A percentile compares a stretch with the other conserved stretches of the same genome.
phyloP scores from a whole-genome alignment of 2,113 vertebrate genomes.

The Chionis minor region DNA sequence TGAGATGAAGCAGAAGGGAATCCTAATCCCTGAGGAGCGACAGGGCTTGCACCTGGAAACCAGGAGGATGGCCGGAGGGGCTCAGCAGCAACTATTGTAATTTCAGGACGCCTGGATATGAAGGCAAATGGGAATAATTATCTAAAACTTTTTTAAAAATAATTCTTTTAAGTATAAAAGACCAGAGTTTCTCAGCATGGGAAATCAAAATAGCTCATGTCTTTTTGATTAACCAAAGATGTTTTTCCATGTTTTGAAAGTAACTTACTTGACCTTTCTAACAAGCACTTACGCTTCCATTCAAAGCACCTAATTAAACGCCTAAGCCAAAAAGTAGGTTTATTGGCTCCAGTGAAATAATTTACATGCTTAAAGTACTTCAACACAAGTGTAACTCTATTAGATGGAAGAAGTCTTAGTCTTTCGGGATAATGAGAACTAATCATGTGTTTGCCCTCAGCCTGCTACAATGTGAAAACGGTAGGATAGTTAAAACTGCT shows the following conservation, averaged over 20 bases:
- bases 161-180: neutral
- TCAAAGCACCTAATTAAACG: neutral
- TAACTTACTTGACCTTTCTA: neutral
- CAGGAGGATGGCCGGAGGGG: constrained; percentile 81
- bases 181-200: neutral
- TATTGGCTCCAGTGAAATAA: constrained; percentile 27
- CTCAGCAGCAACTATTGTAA: constrained; percentile 90
- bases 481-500: neutral
- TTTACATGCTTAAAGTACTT: constrained; percentile 7
- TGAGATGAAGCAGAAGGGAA: constrained; percentile 79
- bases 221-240: neutral
- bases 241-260: neutral
- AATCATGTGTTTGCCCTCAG: neutral
- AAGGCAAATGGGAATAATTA: neutral
- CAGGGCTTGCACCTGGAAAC: constrained; percentile 76
- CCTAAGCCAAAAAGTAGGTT: constrained; percentile 19
- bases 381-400: constrained; percentile 5
- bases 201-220: neutral
- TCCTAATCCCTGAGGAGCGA: constrained; percentile 70
- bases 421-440: neutral
- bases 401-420: neutral
- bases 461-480: neutral
- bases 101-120: constrained; percentile 85
- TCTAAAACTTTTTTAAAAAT: neutral
- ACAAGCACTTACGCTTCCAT: neutral